Evolutionary conservation across 2,113 vertebrate genomes (phyloP), one percentile per base, ranked within the genome.

Genomic region (Actenoides lindsayi): DNA sequence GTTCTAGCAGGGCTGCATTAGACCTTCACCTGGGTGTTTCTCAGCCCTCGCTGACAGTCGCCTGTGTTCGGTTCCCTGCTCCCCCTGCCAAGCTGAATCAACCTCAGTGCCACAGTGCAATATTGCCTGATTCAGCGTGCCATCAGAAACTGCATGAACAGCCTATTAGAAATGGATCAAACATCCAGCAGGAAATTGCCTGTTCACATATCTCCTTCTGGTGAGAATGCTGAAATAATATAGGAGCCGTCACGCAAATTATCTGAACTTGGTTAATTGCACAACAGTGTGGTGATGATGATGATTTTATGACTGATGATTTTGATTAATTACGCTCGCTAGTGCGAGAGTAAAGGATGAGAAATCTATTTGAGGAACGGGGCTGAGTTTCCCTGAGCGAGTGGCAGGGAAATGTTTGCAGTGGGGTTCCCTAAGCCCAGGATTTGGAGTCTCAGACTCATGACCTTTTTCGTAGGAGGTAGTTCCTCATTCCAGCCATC

Each of bases 111-210:
- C 67, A 73, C 41, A 33, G 89, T 83, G 93, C 93, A 95, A 91
- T 79, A 77, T 67, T 57, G 57, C 28, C 76, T 96, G 93, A 96
- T 96, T 93, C 96, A 96, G 59, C 80, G 62, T 83, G 93, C 50
- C 87, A 96, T 91, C 93, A 96, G 89, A 96, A 95, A 28, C 56
- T 68, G 46, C 79, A 80, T 89, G 86, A 94, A 83, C 75, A 75
- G 53, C 67, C 81, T 91, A 79, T 94, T 96, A 87, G 77, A 89
- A 91, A 82, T 69, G 24, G 90, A 93, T 95, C 88, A 95, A 93
- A 89, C 57, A 70, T 93, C 86, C 82, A 80, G 37, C 35, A 81
- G 59, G 64, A 92, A 96, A 96, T 56, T 78, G 60, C 63, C 46
- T 95, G 68, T 81, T 95, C 68, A 60, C 48, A 14, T 77, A 77